Percentiles rank a stretch among this genome's conserved stretches.
Evolutionary conservation across 2,888 invertebrate genomes (phyloP).

Genomic region (Drosophila siamana): DNA sequence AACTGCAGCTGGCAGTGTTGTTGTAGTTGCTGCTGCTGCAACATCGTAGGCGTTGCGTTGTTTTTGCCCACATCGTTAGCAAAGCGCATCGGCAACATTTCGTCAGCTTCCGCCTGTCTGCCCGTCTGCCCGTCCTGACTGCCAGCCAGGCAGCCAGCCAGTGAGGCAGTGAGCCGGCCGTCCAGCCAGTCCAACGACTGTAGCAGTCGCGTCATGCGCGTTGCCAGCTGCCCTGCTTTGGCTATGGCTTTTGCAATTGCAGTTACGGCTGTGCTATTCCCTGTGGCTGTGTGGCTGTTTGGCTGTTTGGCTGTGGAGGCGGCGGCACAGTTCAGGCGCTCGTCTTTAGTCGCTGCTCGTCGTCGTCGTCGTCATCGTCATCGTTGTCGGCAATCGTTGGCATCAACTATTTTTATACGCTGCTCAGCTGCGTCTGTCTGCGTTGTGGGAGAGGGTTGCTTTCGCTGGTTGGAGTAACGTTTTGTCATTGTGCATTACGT

Average conservation of each 20-base stretch:
- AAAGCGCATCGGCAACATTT: constrained; percentile 83
- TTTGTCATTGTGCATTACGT: constrained; percentile 79
- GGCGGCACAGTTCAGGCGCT: constrained; percentile 28
- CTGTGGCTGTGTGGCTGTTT: neutral
- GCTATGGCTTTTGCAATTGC: neutral
- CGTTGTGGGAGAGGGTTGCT: constrained; percentile 29
- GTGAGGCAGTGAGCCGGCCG: constrained; percentile 40
- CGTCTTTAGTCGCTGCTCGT: constrained; percentile 68
- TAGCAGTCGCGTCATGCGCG: constrained; percentile 76
- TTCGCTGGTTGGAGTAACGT: constrained; percentile 40
- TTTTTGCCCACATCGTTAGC: constrained; percentile 80
- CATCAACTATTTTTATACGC: constrained; percentile 75
- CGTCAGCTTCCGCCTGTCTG: constrained; percentile 80
- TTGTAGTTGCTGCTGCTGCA: constrained; percentile 19
- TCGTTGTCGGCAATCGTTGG: constrained; percentile 54
- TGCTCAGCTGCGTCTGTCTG: constrained; percentile 35
- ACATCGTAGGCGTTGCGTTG: constrained; percentile 75
- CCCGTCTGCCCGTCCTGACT: constrained; percentile 13
- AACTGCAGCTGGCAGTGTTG: constrained; percentile 31
- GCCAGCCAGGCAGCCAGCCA: constrained; percentile 42
- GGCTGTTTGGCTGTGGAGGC: constrained; percentile 1
- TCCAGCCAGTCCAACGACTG: constrained; percentile 44
- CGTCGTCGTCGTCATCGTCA: constrained; percentile 24
- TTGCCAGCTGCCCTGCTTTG: constrained; percentile 56
- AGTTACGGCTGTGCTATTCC: neutral